These are phyloP conservation scores for Leptopilina clavipes DNA, from an alignment of 1,140 invertebrate genomes.

Conservation along the genomic window DNA sequence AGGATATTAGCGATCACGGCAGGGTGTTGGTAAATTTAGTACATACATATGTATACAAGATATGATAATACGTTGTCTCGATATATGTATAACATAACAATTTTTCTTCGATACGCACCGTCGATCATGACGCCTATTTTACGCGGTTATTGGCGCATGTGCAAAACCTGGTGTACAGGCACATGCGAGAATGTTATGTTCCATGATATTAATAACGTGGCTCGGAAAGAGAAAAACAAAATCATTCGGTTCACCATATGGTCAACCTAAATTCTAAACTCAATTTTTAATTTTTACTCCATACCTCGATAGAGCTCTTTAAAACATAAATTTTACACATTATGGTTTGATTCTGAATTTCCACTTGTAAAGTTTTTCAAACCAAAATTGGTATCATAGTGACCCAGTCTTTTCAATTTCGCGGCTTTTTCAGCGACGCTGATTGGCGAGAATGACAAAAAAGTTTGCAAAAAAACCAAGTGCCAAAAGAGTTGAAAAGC, in stretches of 20 bases:
- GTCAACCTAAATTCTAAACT: conserved; percentile 63
- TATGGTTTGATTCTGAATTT: no score
- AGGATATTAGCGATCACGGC: neutral
- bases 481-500: neutral
- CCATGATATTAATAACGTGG: conserved; percentile 53
- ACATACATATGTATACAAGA: neutral
- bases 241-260: conserved; percentile 57
- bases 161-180: conserved; percentile 1
- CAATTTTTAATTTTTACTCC: conserved; percentile 35
- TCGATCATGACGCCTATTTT: conserved; percentile 26
- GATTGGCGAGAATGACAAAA: neutral
- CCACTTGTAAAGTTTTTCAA: no score
- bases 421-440: conserved; percentile 7
- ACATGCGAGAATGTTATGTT: conserved; percentile 3
- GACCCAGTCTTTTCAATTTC: conserved; percentile 4
- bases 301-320: no score
- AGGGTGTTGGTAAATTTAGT: conserved; percentile 14
- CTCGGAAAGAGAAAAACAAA: conserved; percentile 52
- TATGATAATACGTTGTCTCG: conserved; percentile 4
- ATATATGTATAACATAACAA: neutral
- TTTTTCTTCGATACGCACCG: conserved; percentile 25
- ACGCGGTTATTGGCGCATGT: neutral
- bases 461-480: neutral
- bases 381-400: conserved; percentile 8
- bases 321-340: no score